These are phyloP conservation scores for Charanyca ferruginea DNA, from an alignment of 2,888 invertebrate species.

Conservation along the genomic window DNA sequence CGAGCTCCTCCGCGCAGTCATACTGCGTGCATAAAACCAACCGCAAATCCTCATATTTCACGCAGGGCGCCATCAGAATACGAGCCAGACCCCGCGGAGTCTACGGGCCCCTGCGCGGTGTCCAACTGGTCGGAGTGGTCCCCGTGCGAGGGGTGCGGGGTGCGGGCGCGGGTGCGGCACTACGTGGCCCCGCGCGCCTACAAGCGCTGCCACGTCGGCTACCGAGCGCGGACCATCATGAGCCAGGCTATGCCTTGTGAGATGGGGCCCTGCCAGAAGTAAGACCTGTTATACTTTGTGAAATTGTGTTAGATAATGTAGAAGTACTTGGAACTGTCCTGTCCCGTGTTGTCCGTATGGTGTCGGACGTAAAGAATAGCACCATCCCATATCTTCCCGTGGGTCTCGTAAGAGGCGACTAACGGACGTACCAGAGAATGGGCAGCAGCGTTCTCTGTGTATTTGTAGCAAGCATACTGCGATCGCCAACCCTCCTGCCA, in stretches of 20 bases:
- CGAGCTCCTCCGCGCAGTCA: no score
- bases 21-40: neutral
- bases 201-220: conserved; percentile 92
- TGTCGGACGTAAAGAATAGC: no score
- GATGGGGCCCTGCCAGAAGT: conserved; percentile 84
- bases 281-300: no score
- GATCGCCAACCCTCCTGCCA: no score
- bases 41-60: neutral
- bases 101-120: conserved; percentile 92
- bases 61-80: conserved; percentile 83
- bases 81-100: conserved; percentile 86
- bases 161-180: conserved; percentile 93
- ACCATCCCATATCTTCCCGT: no score
- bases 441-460: no score
- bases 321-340: no score
- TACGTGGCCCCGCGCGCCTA: conserved; percentile 92
- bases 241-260: conserved; percentile 88
- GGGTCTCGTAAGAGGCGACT: no score
- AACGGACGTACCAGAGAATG: no score
- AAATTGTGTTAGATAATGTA: no score
- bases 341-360: no score
- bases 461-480: no score
- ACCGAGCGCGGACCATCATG: conserved; percentile 79
- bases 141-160: conserved; percentile 93
- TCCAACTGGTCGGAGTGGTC: conserved; percentile 95